A percentile compares a stretch with the other conserved stretches of the same genome.
Conservation (phyloP, 2,797 vertebrate genomes). For the Onychomys leucogaster region DNA sequence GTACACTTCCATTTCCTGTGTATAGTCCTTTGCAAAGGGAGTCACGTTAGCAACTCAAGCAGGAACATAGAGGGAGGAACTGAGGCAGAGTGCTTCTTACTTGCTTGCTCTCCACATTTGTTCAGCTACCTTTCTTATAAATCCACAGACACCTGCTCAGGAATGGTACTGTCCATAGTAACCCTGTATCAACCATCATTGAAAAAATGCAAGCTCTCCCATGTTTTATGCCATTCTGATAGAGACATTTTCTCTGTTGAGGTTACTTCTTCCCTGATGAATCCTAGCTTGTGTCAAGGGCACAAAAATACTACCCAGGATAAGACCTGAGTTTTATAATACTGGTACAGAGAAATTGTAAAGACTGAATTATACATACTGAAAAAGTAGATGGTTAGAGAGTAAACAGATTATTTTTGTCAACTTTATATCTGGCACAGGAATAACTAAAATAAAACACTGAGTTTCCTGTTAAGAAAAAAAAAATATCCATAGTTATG, state of each 20-base stretch:
- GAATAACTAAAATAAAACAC: constrained; percentile 5
- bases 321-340: neutral
- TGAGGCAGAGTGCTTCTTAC: neutral
- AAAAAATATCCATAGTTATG: neutral
- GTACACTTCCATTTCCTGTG: neutral
- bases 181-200: neutral
- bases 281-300: neutral
- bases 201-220: neutral
- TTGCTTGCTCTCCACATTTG: neutral
- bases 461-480: neutral
- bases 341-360: neutral
- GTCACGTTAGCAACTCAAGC: neutral
- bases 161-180: neutral
- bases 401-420: neutral
- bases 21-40: neutral
- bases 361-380: neutral
- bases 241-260: neutral
- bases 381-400: neutral
- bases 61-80: neutral
- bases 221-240: neutral
- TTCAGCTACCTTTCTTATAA: neutral
- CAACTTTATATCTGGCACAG: neutral
- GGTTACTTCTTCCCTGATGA: neutral
- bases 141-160: neutral
- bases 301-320: neutral